phyloP scores from a whole-genome alignment of 92 coral and sea anemone genomes.

The Palythoa grandis region DNA sequence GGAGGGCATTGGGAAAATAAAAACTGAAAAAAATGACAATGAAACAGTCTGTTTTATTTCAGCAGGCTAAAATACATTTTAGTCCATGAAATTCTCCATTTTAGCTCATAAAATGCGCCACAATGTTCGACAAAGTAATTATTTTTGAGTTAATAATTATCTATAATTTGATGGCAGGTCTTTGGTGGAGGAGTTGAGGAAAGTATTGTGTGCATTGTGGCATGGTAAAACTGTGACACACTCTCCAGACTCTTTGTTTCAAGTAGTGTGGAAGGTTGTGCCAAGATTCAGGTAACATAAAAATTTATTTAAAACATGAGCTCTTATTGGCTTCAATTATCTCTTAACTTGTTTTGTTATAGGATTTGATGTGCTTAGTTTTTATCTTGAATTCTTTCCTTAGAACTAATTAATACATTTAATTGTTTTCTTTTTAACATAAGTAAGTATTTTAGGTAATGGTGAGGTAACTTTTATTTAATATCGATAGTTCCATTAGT shows the following conservation, averaged over 20 bases:
- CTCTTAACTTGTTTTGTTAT: background rate
- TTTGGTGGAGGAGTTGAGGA: constrained; percentile 93
- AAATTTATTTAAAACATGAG: background rate
- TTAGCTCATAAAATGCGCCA: too few species aligned
- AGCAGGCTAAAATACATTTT: too few species aligned
- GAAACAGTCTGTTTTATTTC: too few species aligned
- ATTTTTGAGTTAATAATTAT: background rate
- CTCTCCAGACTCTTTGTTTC: constrained; percentile 95
- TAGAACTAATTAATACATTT: too few species aligned
- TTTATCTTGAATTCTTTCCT: background rate
- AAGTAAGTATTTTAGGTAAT: too few species aligned
- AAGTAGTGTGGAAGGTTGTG: constrained; percentile 97
- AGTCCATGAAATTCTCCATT: too few species aligned
- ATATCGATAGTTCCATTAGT: too few species aligned
- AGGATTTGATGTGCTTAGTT: too few species aligned
- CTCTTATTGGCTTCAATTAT: background rate
- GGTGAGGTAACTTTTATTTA: too few species aligned
- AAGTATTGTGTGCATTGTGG: constrained; percentile 97
- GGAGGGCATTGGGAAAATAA: too few species aligned
- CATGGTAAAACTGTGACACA: constrained; percentile 91
- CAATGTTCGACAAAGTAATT: background rate
- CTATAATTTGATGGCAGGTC: constrained; percentile 57
- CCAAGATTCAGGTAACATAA: constrained; percentile 92
- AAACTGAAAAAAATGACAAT: too few species aligned
- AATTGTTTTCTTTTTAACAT: too few species aligned